Percentiles rank a stretch among this genome's conserved stretches.
phyloP scores from a whole-genome alignment of 2,888 invertebrate genomes.

The Apeira syringaria region DNA sequence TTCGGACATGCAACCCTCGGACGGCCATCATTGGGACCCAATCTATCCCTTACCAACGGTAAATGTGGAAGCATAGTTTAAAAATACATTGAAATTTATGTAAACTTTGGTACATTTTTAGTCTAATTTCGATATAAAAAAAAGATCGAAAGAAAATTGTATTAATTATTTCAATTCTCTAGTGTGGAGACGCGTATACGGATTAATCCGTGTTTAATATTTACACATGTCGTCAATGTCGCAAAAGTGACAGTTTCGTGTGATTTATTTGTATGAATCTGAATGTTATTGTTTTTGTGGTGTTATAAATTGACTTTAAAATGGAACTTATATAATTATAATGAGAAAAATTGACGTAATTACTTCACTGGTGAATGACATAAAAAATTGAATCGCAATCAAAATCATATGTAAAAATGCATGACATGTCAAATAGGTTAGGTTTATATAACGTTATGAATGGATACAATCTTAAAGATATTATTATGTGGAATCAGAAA shows the following conservation, averaged over 20 bases:
- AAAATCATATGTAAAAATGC: no score
- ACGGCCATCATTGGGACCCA: slow-evolving; percentile 56
- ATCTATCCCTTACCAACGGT: slow-evolving; percentile 69
- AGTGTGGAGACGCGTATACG: slow-evolving; percentile 1
- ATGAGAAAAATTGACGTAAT: no score
- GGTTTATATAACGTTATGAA: no score
- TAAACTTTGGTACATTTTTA: neutral
- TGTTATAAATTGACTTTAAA: neutral
- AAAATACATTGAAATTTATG: slow-evolving; percentile 11
- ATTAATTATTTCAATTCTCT: no score
- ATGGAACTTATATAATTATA: no score
- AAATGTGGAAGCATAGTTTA: slow-evolving; percentile 77
- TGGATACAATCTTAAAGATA: no score
- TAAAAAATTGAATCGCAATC: no score
- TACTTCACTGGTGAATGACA: slow-evolving; percentile 9
- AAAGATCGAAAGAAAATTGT: neutral
- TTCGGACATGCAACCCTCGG: slow-evolving; percentile 60
- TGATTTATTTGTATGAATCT: no score
- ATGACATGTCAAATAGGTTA: no score
- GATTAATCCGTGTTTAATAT: slow-evolving; percentile 1
- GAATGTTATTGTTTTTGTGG: neutral
- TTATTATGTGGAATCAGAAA: no score
- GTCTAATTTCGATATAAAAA: neutral
- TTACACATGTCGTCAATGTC: no score
- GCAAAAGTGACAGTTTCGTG: no score